Evolutionary conservation across 2,888 invertebrate genomes (phyloP), one percentile per base, ranked within the genome.

Genomic region (Agrotis ipsilon): DNA sequence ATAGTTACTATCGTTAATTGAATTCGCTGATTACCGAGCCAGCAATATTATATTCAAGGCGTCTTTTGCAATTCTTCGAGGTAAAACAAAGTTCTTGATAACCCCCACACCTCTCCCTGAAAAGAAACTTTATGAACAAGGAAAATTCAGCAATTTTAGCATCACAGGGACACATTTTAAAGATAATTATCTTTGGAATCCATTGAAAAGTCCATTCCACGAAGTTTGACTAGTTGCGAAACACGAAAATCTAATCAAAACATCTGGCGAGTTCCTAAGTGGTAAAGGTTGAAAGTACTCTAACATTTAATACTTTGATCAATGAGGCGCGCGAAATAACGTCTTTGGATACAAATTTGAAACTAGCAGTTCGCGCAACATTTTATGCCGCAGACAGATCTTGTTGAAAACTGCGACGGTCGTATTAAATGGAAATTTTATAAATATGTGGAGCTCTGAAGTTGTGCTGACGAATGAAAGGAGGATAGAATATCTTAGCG

Each of bases 171-270:
- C 80, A 83, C 73, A 79, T 78, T 75, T 74, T 72, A 68, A 83
- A 75, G 80, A 84, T 82, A 85, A 84, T 81, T 80, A 85, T 74
- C 69, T 83, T 85, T 68, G 27, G 61, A 72, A 82, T 83, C 75
- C 72, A 82, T 80, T 82, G 80, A 85, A 81, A 85, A 85, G 83
- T 83, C 73, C 61, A 83, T 85, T 84, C 73, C 75, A 78, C 69
- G 1, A 84, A 82, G 74, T 86, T 83, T 74, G 75, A 77, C 72
- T 82, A 84, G 74, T 86, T 82, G 69, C 59, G 75, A 78, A 87
- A 83, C 87, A 88, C 86, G 86, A 87, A 91, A 90, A 90, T 90
- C 88, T 90, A 90, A 92, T 91, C 90, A 91, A 87, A 89, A 88
- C 87, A 89, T 85, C 86, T 86, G 77, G 71, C 60, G 69, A 86